A percentile compares a stretch with the other conserved stretches of the same genome.
Evolutionary conservation across 1,140 invertebrate species (phyloP).

Genomic region (Ptiloglossa arizonensis): DNA sequence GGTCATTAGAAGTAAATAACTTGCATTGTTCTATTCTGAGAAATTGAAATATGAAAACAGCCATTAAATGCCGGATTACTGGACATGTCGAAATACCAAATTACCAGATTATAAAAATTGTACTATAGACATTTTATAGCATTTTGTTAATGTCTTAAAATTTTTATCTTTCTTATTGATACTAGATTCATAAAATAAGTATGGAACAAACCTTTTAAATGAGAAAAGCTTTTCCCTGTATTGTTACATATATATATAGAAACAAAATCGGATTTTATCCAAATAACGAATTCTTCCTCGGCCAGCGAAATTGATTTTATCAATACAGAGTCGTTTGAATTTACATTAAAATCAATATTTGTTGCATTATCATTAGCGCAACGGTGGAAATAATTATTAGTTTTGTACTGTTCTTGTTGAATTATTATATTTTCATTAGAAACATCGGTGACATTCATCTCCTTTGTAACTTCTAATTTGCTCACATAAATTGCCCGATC

Average conservation of each 20-base stretch:
- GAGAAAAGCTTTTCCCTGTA: slow-evolving; percentile 18
- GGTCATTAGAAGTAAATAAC: no score
- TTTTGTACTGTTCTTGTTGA: slow-evolving; percentile 28
- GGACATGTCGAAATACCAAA: no score
- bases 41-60: no score
- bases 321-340: slow-evolving; percentile 24
- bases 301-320: slow-evolving; percentile 44
- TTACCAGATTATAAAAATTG: no score
- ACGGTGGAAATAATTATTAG: slow-evolving; percentile 14
- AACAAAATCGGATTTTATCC: slow-evolving; percentile 48
- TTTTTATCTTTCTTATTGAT: background rate
- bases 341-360: slow-evolving; percentile 11
- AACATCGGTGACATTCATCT: slow-evolving; percentile 2
- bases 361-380: slow-evolving; percentile 31
- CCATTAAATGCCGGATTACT: no score
- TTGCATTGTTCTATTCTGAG: no score
- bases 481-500: slow-evolving; percentile 60
- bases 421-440: slow-evolving; percentile 8
- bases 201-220: slow-evolving; percentile 46
- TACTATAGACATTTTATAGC: no score
- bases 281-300: slow-evolving; percentile 27
- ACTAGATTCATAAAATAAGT: background rate
- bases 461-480: slow-evolving; percentile 57
- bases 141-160: background rate
- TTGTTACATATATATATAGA: slow-evolving; percentile 50